Conservation (phyloP, 64 coral and sea anemone species). For the Dendrophyllia cribrosa region DNA sequence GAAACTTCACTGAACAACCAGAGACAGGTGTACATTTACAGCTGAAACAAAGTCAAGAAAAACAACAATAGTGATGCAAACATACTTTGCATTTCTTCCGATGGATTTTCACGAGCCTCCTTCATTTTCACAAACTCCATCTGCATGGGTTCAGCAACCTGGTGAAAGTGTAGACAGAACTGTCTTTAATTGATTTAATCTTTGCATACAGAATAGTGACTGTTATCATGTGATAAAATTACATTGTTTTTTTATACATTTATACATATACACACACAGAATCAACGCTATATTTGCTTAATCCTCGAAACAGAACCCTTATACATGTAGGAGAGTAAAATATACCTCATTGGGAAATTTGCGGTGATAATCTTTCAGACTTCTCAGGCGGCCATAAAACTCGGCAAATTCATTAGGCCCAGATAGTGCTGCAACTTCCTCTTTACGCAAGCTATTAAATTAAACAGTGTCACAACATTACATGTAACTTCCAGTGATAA, state of each 20-base stretch:
- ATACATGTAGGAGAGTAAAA: not conserved
- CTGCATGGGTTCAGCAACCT: constrained; percentile 99
- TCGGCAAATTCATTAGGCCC: constrained; percentile 99
- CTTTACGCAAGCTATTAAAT: constrained; percentile 79
- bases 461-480: not conserved
- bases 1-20: no score
- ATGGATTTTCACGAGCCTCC: constrained; percentile 89
- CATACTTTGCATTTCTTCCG: constrained; percentile 92
- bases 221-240: not conserved
- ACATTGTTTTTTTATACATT: no score
- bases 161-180: no score
- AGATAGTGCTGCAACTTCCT: constrained; percentile 92
- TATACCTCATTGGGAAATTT: constrained; percentile 99
- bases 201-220: no score
- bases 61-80: not conserved
- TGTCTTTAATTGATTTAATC: no score
- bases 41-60: no score
- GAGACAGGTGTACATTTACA: no score
- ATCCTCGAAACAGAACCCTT: not conserved
- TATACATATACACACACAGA: no score
- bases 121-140: constrained; percentile 93
- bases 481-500: not conserved
- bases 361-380: constrained; percentile 95
- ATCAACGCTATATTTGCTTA: not conserved
- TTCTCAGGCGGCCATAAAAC: constrained; percentile 93